These are phyloP conservation scores for Drosophila ercepeae DNA, from an alignment of 1,140 invertebrate genomes.

Conservation along the genomic window DNA sequence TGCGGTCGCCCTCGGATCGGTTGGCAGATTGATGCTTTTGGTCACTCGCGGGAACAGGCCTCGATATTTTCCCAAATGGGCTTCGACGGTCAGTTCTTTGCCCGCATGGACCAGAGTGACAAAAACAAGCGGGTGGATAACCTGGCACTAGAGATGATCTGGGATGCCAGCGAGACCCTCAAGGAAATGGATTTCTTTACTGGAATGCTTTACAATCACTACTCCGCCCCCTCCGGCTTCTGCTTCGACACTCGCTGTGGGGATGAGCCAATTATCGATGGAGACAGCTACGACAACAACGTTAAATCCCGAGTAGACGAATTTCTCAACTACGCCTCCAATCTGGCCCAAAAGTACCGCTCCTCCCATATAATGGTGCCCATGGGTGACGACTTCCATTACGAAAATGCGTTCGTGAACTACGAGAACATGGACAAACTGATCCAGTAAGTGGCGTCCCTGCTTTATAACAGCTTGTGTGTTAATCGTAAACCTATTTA, in stretches of 20 bases:
- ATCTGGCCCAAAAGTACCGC: constrained; percentile 86
- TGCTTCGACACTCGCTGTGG: constrained; percentile 94
- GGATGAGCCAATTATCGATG: constrained; percentile 93
- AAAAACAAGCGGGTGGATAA: constrained; percentile 87
- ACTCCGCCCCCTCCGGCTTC: constrained; percentile 93
- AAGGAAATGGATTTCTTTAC: constrained; percentile 89
- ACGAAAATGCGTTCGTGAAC: constrained; percentile 93
- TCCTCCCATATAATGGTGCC: constrained; percentile 93
- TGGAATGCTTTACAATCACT: constrained; percentile 90
- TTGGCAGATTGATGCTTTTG: constrained; percentile 98
- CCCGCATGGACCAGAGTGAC: constrained; percentile 95
- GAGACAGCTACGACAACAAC: constrained; percentile 90
- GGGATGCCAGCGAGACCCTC: constrained; percentile 87
- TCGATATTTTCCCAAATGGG: constrained; percentile 93
- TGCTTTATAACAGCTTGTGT: background rate
- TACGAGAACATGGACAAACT: constrained; percentile 95
- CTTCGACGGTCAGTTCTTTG: constrained; percentile 95
- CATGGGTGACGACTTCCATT: constrained; percentile 97
- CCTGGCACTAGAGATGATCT: constrained; percentile 84
- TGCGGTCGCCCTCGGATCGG: constrained; percentile 92
- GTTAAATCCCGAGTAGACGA: constrained; percentile 86
- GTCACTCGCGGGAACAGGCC: constrained; percentile 94
- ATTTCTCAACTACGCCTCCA: constrained; percentile 85
- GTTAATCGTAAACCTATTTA: background rate
- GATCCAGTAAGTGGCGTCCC: constrained; percentile 87